Evolutionary conservation across 2,888 invertebrate species (phyloP), one percentile per base, ranked within the genome.

Genomic region (Prenolepis imparis): DNA sequence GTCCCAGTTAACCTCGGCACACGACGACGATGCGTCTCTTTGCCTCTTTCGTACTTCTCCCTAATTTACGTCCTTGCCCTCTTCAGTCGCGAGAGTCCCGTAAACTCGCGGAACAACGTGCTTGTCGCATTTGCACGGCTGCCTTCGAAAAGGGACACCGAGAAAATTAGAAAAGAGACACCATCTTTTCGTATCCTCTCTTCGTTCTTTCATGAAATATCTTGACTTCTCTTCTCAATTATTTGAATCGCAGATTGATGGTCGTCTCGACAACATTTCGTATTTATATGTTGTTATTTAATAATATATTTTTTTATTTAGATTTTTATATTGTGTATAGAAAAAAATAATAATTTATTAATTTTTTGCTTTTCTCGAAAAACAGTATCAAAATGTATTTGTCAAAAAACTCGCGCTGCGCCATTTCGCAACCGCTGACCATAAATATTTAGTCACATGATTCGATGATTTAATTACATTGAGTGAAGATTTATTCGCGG

Each of bases 1-100:
- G 86, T 86, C 72, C 86, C 88, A 87, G 86, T 91, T 91, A 89
- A 87, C 82, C 87, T 57, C 83, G 75, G 70, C 82, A 83, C 82
- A 84, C 77, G 77, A 77, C 84, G 84, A 82, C 85, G 74, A 85
- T 78, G 81, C 55, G 44, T 21, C 52, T 44, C n/a, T 59, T 63
- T 28, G 15, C 21, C 44, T 28, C 74, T 63, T 61, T 59, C 32
- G n/a, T 63, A 52, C 41, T 68, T 68, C 73, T 70, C 59, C 61
- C 18, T 68, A 44, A 59, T 36, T 61, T 44, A 63, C 28, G 18
- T 63, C 39, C 12, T 24, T 39, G 8, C 21, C 36, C 63, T 61
- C 59, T 72, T 44, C 66, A 78, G 66, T 9, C 63, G 12, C 55
- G 8, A 18, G 48, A 48, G 11, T 41, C 66, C 36, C 48, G 24